phyloP scores from a whole-genome alignment of 2,113 vertebrate species.

The Brachyhypopomus occidentalis region DNA sequence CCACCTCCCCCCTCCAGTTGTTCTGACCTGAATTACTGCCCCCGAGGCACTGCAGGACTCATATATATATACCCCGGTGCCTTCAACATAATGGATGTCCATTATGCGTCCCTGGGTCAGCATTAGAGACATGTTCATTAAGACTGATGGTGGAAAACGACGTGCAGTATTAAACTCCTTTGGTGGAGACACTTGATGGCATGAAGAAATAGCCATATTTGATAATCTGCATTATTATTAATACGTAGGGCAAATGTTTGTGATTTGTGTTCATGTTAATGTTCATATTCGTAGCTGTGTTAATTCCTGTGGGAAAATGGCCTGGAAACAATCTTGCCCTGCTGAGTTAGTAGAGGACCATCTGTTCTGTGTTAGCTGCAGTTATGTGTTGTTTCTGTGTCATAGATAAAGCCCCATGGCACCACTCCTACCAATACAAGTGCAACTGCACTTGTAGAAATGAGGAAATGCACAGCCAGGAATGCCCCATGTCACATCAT shows the following conservation, averaged over 20 bases:
- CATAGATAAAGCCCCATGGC: background rate
- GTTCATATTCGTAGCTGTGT: too few species aligned
- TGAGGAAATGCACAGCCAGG: background rate
- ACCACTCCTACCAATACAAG: background rate
- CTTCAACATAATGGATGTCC: slow-evolving; percentile 36
- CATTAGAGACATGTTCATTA: slow-evolving; percentile 20
- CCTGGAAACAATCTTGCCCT: background rate
- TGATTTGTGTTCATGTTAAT: too few species aligned
- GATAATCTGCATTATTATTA: slow-evolving; percentile 1
- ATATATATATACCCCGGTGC: background rate
- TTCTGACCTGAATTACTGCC: slow-evolving; percentile 47
- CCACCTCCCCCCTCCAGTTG: background rate
- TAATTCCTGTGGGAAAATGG: too few species aligned
- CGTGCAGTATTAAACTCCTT: background rate
- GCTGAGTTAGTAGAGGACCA: slow-evolving; percentile 17
- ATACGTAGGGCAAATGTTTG: background rate
- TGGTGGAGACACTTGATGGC: background rate
- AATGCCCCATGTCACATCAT: background rate
- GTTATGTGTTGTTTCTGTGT: background rate
- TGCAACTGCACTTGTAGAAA: background rate
- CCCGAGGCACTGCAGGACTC: slow-evolving; percentile 9
- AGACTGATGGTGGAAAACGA: slow-evolving; percentile 8
- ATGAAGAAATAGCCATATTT: background rate
- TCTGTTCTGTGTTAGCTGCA: slow-evolving; percentile 11
- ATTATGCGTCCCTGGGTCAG: slow-evolving; percentile 44